A percentile compares a stretch with the other conserved stretches of the same genome.
Conservation (phyloP, 2,113 vertebrate species). For the Coreoperca whiteheadi region DNA sequence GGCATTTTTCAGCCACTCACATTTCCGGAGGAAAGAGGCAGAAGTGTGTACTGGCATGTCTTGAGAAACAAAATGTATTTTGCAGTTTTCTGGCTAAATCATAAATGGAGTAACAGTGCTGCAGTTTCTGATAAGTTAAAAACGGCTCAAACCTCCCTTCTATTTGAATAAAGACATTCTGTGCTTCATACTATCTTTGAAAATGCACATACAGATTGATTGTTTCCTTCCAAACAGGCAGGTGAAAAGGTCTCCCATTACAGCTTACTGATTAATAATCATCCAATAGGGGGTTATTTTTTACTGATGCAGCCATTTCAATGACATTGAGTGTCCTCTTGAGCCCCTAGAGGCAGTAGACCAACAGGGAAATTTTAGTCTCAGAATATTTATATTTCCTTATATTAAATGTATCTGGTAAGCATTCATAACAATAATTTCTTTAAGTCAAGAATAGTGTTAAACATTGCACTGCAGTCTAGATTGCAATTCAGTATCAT, state of each 20-base stretch:
- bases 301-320: neutral
- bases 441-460: neutral
- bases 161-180: neutral
- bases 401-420: neutral
- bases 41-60: slow-evolving; percentile 12
- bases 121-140: neutral
- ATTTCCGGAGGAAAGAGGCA: slow-evolving; percentile 48
- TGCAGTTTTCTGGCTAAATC: neutral
- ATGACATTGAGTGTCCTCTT: neutral
- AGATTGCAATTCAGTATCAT: too few relatives aligned
- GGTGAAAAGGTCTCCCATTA: neutral
- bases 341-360: slow-evolving; percentile 31
- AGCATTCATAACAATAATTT: neutral
- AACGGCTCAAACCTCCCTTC: neutral
- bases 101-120: neutral
- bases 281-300: slow-evolving; percentile 13
- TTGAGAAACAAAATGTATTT: slow-evolving; percentile 6
- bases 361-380: neutral
- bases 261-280: neutral
- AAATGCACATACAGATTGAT: neutral
- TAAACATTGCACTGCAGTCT: neutral
- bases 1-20: slow-evolving; percentile 65
- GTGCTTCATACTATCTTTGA: neutral
- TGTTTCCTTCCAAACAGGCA: neutral
- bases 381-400: neutral